Conservation (phyloP, 2,888 invertebrate species). For the Timandra comae region DNA sequence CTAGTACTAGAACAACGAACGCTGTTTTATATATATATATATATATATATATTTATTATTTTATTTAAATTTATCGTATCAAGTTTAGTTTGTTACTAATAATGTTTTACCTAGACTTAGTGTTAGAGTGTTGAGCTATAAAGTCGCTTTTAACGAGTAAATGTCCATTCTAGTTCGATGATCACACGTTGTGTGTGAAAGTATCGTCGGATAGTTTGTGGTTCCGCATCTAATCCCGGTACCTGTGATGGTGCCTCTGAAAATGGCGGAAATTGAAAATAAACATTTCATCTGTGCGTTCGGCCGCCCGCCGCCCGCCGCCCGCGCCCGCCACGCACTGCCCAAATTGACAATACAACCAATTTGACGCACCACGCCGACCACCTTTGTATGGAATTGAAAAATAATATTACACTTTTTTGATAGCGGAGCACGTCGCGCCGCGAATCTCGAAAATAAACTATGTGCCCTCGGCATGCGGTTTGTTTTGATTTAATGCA, state of each 20-base stretch:
- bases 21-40: no score
- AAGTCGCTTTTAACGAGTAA: no score
- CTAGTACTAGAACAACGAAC: no score
- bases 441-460: conserved; percentile 69
- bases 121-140: no score
- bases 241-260: conserved; percentile 57
- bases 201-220: no score
- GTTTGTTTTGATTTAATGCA: neutral
- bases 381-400: conserved; percentile 77
- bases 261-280: conserved; percentile 76
- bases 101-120: no score
- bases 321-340: conserved; percentile 33
- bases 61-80: no score
- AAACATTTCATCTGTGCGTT: conserved; percentile 74
- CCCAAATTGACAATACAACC: conserved; percentile 77
- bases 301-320: conserved; percentile 45
- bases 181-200: no score
- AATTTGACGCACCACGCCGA: conserved; percentile 68
- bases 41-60: no score
- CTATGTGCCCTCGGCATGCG: conserved; percentile 44
- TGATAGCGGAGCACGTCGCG: conserved; percentile 57
- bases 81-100: no score
- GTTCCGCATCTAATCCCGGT: conserved; percentile 64
- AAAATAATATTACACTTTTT: conserved; percentile 72
- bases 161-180: no score